phyloP scores from a whole-genome alignment of 2,797 vertebrate genomes.

The Rhinella marina region DNA sequence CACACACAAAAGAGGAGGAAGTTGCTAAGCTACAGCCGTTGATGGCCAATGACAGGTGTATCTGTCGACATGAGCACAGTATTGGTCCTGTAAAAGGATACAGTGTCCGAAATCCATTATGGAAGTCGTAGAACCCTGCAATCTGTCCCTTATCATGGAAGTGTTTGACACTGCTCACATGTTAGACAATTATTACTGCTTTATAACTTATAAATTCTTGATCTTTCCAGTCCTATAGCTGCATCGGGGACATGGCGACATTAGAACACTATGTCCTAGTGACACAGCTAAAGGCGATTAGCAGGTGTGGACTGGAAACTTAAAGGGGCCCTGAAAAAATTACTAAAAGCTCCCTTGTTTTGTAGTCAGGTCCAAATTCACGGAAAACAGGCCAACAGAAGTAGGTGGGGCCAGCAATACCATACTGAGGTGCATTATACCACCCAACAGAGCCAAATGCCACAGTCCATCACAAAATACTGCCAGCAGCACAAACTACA shows the following conservation, averaged over 20 bases:
- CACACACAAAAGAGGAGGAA: conserved; percentile 77
- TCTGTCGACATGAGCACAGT: conserved; percentile 41
- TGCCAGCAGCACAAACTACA: no score
- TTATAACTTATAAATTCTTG: background rate
- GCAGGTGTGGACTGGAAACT: no score
- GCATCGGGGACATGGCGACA: background rate
- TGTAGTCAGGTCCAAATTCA: no score
- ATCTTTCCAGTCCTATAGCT: background rate
- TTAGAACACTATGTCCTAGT: background rate
- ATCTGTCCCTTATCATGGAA: background rate
- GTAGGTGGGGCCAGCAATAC: no score
- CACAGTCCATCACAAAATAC: no score
- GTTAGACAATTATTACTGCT: background rate
- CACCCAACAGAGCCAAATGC: no score
- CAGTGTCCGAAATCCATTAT: conserved; percentile 6
- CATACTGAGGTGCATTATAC: no score
- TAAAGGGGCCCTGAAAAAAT: no score
- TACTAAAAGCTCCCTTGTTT: no score
- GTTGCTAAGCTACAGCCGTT: conserved; percentile 78
- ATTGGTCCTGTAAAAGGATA: conserved; percentile 54
- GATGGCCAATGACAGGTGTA: conserved; percentile 58
- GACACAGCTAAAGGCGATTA: background rate
- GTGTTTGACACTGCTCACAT: background rate
- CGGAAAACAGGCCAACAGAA: no score
- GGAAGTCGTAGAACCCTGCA: background rate